Evolutionary conservation across 2,888 invertebrate species (phyloP).

Genomic region (Amphimallon solstitiale): DNA sequence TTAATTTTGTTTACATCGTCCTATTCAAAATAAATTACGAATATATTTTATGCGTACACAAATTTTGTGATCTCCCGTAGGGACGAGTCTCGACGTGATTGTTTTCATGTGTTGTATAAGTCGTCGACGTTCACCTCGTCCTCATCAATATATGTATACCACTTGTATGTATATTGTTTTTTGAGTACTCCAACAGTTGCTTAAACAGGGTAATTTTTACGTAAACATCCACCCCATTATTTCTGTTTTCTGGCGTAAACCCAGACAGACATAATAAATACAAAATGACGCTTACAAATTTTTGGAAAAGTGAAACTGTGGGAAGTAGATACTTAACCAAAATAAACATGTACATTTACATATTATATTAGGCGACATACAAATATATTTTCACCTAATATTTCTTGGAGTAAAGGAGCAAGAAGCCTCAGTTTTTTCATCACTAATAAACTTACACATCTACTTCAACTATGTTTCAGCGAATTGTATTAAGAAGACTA

Average conservation of each 20-base stretch:
- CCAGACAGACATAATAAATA: conserved; percentile 24
- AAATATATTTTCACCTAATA: too few species aligned
- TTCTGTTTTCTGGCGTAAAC: conserved; percentile 5
- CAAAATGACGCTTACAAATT: conserved; percentile 25
- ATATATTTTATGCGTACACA: conserved; percentile 11
- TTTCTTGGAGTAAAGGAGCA: too few species aligned
- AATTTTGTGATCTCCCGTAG: background rate
- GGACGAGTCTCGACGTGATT: background rate
- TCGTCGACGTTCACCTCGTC: conserved; percentile 12
- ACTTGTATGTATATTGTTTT: conserved; percentile 21
- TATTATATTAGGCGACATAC: too few species aligned
- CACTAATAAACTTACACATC: too few species aligned
- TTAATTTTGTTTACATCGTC: conserved; percentile 1
- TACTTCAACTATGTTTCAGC: too few species aligned
- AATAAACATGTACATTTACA: conserved; percentile 16
- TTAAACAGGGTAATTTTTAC: conserved; percentile 20
- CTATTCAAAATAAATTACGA: conserved; percentile 3
- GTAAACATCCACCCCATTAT: conserved; percentile 9
- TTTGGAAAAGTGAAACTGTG: conserved; percentile 16
- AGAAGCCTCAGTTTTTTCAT: too few species aligned
- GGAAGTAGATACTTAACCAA: conserved; percentile 16
- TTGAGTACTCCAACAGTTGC: conserved; percentile 11
- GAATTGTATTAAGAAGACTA: too few species aligned
- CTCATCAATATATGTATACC: background rate
- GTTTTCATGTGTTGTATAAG: conserved; percentile 18